A percentile compares a stretch with the other conserved stretches of the same genome.
Conservation (phyloP, 1,140 invertebrate species). For the Platorchestia sp. region DNA sequence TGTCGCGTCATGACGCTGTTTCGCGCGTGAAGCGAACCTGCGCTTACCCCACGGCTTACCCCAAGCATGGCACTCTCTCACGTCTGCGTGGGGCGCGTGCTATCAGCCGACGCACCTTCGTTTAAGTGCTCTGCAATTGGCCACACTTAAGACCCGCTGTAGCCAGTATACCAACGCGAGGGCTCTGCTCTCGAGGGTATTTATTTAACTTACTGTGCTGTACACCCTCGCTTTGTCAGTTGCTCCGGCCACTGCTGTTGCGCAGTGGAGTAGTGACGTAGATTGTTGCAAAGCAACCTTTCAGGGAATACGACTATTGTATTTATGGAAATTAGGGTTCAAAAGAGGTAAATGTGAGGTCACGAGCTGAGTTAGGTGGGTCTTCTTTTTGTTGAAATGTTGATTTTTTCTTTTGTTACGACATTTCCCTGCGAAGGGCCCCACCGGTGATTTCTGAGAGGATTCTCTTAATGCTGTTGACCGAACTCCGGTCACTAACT, state of each 20-base stretch:
- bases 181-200: constrained; percentile 9
- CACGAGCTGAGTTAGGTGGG: no score
- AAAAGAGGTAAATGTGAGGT: no score
- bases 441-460: no score
- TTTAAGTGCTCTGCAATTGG: constrained; percentile 34
- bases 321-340: no score
- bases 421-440: no score
- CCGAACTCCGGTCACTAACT: no score
- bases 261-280: neutral
- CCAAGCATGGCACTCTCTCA: neutral
- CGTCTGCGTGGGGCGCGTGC: neutral
- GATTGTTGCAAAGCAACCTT: no score
- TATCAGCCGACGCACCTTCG: neutral
- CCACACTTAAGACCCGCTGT: neutral
- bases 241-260: neutral
- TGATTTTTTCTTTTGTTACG: no score
- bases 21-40: neutral
- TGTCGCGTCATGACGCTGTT: neutral
- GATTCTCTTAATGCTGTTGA: no score
- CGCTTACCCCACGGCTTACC: neutral
- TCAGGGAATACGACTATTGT: neutral
- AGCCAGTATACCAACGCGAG: constrained; percentile 11
- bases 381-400: no score
- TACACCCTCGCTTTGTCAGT: neutral
- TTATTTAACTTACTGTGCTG: neutral